Evolutionary conservation across 1,140 invertebrate genomes (phyloP).

Genomic region (Drosophila burlai): DNA sequence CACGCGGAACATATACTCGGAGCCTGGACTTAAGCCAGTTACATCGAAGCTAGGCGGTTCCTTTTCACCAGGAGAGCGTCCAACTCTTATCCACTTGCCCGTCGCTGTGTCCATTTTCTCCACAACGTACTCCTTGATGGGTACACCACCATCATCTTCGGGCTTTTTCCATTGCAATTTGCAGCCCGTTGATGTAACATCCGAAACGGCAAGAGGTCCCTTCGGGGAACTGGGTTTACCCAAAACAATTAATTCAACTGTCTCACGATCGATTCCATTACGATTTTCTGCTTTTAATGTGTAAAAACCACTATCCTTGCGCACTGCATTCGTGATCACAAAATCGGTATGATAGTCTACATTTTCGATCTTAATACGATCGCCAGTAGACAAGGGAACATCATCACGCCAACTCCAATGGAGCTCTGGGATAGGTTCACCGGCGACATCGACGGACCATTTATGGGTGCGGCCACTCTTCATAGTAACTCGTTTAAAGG

Average conservation of each 20-base stretch:
- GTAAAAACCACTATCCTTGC: constrained; percentile 96
- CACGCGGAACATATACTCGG: constrained; percentile 98
- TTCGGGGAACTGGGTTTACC: constrained; percentile 94
- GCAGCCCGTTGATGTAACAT: constrained; percentile 94
- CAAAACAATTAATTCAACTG: constrained; percentile 95
- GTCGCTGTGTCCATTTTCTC: constrained; percentile 97
- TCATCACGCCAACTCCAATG: constrained; percentile 95
- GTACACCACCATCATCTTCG: constrained; percentile 96
- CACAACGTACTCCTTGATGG: constrained; percentile 97
- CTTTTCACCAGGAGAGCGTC: constrained; percentile 89
- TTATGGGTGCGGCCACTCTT: constrained; percentile 97
- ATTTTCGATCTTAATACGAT: constrained; percentile 95
- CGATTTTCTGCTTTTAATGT: constrained; percentile 95
- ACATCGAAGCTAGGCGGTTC: constrained; percentile 93
- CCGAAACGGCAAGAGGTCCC: constrained; percentile 94
- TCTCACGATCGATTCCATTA: constrained; percentile 95
- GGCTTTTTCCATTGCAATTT: constrained; percentile 96
- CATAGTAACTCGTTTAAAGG: constrained; percentile 93
- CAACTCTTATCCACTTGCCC: constrained; percentile 95
- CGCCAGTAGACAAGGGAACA: constrained; percentile 92
- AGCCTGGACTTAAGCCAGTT: constrained; percentile 94
- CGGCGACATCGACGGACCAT: constrained; percentile 95
- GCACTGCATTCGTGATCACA: constrained; percentile 91
- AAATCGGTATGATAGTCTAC: constrained; percentile 97
- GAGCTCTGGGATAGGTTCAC: constrained; percentile 94